Conservation (phyloP, 2,797 vertebrate genomes). For the Enteromius argenteus region DNA sequence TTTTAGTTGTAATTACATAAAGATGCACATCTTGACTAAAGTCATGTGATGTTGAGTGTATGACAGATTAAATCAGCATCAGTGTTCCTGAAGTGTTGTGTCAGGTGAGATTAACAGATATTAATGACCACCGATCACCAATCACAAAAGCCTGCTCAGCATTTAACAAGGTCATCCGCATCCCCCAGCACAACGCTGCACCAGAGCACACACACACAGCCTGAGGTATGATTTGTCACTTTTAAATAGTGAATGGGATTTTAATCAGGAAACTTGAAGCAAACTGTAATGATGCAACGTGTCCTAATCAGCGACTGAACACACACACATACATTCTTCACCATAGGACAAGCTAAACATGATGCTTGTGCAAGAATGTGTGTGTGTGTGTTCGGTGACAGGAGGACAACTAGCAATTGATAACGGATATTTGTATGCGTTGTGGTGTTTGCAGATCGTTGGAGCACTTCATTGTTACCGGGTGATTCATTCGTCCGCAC, state of each 20-base stretch:
- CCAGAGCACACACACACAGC: conserved; percentile 44
- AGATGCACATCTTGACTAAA: neutral
- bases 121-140: conserved; percentile 73
- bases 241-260: conserved; percentile 27
- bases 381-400: conserved; percentile 5
- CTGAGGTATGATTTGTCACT: conserved; percentile 3
- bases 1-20: neutral
- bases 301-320: conserved; percentile 23
- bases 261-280: conserved; percentile 27
- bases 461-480: conserved; percentile 41
- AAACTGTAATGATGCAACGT: conserved; percentile 40
- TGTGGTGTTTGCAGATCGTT: conserved; percentile 19
- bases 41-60: neutral
- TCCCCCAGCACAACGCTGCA: conserved; percentile 11
- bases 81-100: neutral
- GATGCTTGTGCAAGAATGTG: neutral
- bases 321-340: neutral
- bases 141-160: conserved; percentile 71
- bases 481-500: conserved; percentile 43
- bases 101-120: conserved; percentile 62
- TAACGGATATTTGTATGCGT: conserved; percentile 36
- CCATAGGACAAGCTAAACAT: neutral
- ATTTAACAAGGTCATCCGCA: conserved; percentile 76
- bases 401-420: conserved; percentile 21
- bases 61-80: conserved; percentile 14